These are phyloP conservation scores for Kryptolebias marmoratus DNA, from an alignment of 2,113 vertebrate species.

Conservation along the genomic window DNA sequence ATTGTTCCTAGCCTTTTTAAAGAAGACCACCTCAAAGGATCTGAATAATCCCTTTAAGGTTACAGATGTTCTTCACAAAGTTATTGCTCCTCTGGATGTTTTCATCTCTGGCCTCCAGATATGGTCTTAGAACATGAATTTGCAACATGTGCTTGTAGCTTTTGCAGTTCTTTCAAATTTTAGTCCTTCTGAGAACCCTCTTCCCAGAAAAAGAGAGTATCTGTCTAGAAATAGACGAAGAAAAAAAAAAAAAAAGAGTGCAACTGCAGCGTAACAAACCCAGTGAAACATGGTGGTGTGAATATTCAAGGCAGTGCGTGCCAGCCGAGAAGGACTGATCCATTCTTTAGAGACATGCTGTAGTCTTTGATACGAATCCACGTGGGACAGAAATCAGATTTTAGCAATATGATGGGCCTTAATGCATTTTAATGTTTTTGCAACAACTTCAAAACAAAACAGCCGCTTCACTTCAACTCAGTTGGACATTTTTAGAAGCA, in stretches of 20 bases:
- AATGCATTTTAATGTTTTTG: neutral
- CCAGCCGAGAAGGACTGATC: neutral
- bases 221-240: neutral
- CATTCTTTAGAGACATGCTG: neutral
- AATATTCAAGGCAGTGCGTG: neutral
- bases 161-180: neutral
- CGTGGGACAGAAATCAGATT: neutral
- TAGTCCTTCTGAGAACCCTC: neutral
- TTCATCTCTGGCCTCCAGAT: constrained; percentile 7
- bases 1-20: no score
- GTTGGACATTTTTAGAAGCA: constrained; percentile 5
- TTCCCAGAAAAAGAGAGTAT: neutral
- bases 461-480: neutral
- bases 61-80: neutral
- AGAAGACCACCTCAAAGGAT: no score
- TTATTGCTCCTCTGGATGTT: neutral
- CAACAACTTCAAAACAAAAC: neutral
- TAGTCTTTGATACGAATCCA: neutral
- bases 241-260: neutral
- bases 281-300: neutral
- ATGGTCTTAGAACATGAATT: neutral
- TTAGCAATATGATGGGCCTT: neutral
- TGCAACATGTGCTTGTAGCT: neutral
- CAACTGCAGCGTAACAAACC: neutral
- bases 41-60: no score